These are phyloP conservation scores for Acipenser ruthenus DNA, from an alignment of 2,797 vertebrate species.

Conservation along the genomic window DNA sequence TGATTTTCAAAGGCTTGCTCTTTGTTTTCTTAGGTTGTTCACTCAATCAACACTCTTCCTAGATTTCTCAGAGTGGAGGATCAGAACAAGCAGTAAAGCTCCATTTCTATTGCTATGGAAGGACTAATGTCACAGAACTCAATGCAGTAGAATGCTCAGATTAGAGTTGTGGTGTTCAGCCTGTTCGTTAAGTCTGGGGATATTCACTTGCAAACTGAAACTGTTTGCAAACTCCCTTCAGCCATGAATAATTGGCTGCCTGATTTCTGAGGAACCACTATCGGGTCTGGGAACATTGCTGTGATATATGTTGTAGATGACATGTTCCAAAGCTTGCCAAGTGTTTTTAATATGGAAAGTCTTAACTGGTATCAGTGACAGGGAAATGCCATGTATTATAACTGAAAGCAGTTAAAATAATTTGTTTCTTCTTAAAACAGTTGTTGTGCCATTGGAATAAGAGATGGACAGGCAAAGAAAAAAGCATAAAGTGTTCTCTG, in stretches of 20 bases:
- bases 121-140: not conserved
- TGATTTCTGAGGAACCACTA: slow-evolving; percentile 10
- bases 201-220: slow-evolving; percentile 14
- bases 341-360: slow-evolving; percentile 8
- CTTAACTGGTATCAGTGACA: slow-evolving; percentile 3
- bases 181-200: slow-evolving; percentile 8
- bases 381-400: not conserved
- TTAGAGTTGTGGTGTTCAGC: not conserved
- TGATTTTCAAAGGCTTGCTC: too few species aligned
- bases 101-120: not conserved
- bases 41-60: not conserved
- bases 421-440: too few species aligned
- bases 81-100: not conserved
- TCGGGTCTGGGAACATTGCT: not conserved
- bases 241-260: slow-evolving; percentile 9
- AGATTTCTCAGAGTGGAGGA: not conserved
- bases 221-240: slow-evolving; percentile 8
- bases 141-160: not conserved
- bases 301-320: not conserved
- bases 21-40: not conserved
- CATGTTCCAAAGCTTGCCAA: not conserved
- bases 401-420: not conserved
- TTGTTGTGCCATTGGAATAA: too few species aligned
- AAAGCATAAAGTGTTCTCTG: too few species aligned
- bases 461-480: too few species aligned